Evolutionary conservation across 2,113 vertebrate genomes (phyloP).

Genomic region (Alethe castanea): DNA sequence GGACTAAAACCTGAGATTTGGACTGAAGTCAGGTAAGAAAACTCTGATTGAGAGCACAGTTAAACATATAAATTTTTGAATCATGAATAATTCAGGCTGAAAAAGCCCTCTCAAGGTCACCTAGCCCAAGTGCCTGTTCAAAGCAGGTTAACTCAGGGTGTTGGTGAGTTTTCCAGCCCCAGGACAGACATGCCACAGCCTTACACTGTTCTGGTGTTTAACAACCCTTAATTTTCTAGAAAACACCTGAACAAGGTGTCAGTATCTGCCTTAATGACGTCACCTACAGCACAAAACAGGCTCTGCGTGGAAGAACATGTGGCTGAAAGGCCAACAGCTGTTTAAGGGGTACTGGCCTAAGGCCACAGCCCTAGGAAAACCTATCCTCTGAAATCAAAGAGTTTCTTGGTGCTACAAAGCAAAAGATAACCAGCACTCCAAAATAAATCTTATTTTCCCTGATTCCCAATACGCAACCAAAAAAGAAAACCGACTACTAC

Average conservation of each 20-base stretch:
- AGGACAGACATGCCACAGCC: background rate
- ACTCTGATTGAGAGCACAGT: background rate
- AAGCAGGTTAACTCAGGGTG: background rate
- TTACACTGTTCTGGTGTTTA: background rate
- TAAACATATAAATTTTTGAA: background rate
- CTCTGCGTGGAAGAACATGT: background rate
- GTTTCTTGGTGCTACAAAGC: background rate
- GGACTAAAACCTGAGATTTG: background rate
- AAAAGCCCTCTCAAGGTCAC: background rate
- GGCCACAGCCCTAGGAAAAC: background rate
- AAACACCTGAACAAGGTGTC: background rate
- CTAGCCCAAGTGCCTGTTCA: background rate
- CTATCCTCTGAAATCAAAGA: background rate
- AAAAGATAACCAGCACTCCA: background rate
- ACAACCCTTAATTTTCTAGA: background rate
- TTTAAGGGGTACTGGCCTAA: background rate
- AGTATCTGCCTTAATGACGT: background rate
- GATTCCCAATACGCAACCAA: background rate
- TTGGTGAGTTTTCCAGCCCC: background rate
- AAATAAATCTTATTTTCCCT: background rate
- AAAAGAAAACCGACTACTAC: background rate
- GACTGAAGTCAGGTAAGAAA: background rate
- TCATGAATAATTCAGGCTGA: background rate
- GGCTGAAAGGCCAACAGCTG: background rate
- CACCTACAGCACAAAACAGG: background rate